A percentile compares a stretch with the other conserved stretches of the same genome.
Conservation (phyloP, 2,888 invertebrate species). For the Leuctra nigra region DNA sequence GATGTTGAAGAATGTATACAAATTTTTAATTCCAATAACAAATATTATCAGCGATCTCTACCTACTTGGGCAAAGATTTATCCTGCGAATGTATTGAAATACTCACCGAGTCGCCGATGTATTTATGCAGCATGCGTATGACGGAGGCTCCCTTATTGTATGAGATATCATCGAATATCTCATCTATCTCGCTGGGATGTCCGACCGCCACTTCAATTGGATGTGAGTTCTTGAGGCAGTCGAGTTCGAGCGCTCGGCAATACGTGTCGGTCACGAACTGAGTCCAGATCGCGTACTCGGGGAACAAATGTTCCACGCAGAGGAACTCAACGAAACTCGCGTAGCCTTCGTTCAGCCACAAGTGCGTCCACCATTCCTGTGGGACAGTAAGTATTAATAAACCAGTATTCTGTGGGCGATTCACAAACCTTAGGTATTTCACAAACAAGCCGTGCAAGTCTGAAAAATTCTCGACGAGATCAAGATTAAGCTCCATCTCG, state of each 20-base stretch:
- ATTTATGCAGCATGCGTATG: conserved; percentile 89
- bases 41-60: no score
- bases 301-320: conserved; percentile 87
- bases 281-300: conserved; percentile 95
- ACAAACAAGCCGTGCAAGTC: no score
- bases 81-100: no score
- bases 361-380: conserved; percentile 91
- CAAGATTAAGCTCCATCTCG: no score
- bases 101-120: conserved; percentile 74
- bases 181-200: conserved; percentile 92
- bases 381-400: no score
- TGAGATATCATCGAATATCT: conserved; percentile 96
- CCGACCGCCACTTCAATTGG: conserved; percentile 93
- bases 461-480: no score
- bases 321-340: conserved; percentile 94
- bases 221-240: conserved; percentile 86
- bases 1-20: no score
- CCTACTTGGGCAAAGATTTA: no score
- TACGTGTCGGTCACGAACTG: conserved; percentile 90
- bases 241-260: conserved; percentile 76
- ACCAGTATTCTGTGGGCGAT: no score
- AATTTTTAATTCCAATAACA: no score
- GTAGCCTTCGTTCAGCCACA: conserved; percentile 95
- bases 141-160: conserved; percentile 94
- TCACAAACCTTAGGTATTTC: no score